phyloP scores from a whole-genome alignment of 1,140 invertebrate species.

The Chelonus insularis region DNA sequence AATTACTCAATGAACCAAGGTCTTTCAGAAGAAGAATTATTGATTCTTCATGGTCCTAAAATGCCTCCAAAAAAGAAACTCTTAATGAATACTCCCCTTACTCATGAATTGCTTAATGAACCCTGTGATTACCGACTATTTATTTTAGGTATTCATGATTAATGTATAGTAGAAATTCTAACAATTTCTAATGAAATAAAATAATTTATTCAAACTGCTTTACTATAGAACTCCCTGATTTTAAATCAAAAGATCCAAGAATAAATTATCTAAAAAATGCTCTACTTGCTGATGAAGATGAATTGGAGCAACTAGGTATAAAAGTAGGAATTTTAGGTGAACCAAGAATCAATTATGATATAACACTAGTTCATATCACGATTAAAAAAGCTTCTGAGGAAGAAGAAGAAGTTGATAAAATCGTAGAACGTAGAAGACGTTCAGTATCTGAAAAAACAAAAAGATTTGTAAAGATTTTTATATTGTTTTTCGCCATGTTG shows the following conservation, averaged over 20 bases:
- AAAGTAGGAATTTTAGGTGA: constrained; percentile 51
- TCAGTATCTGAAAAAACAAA: constrained; percentile 15
- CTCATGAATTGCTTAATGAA: constrained; percentile 39
- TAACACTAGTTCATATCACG: constrained; percentile 36
- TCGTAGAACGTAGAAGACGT: constrained; percentile 23
- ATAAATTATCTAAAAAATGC: constrained; percentile 46
- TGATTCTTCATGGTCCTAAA: constrained; percentile 44
- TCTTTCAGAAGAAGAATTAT: constrained; percentile 41
- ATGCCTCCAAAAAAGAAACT: constrained; percentile 39
- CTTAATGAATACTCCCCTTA: constrained; percentile 43
- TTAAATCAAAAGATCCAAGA: constrained; percentile 37
- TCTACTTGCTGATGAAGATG: constrained; percentile 42
- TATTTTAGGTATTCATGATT: constrained; percentile 37
- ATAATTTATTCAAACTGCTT: constrained; percentile 6
- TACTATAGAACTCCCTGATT: constrained; percentile 30
- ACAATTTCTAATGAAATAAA: background rate
- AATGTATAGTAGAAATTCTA: background rate
- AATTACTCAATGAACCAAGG: constrained; percentile 25
- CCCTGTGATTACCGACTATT: constrained; percentile 44
- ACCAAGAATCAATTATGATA: constrained; percentile 42
- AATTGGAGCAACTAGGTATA: constrained; percentile 39
- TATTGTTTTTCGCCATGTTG: too few species aligned
- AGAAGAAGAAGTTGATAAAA: constrained; percentile 3
- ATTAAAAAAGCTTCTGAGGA: constrained; percentile 19
- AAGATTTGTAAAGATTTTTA: too few species aligned